These are phyloP conservation scores for Idris sp. DNA, from an alignment of 1,140 invertebrate genomes.

Conservation along the genomic window DNA sequence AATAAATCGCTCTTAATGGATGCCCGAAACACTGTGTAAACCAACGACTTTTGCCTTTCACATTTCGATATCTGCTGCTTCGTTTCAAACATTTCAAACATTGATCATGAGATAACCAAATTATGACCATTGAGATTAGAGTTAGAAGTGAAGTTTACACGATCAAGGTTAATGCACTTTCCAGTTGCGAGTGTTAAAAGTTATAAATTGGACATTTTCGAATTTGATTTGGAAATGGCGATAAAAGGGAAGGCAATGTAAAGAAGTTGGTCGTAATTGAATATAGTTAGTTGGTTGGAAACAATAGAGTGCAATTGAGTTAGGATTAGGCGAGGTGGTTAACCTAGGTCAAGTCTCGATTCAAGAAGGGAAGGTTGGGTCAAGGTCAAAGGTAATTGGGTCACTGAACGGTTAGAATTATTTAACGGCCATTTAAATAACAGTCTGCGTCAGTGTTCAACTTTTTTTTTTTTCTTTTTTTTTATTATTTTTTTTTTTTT, in stretches of 20 bases:
- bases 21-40: constrained; percentile 3
- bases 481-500: no score
- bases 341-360: constrained; percentile 24
- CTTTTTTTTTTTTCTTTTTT: no score
- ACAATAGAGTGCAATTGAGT: constrained; percentile 27
- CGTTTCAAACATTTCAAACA: no score
- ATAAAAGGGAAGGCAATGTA: not conserved
- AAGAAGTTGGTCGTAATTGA: constrained; percentile 5
- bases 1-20: constrained; percentile 5
- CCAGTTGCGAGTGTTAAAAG: no score
- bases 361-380: constrained; percentile 15
- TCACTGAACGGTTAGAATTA: constrained; percentile 20
- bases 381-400: constrained; percentile 39
- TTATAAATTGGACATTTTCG: no score
- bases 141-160: no score
- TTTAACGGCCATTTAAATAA: not conserved
- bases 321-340: constrained; percentile 26
- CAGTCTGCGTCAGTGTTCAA: no score
- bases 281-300: constrained; percentile 11
- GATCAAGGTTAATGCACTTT: no score
- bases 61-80: not conserved
- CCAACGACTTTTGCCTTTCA: not conserved
- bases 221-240: constrained; percentile 6
- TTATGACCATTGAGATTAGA: no score
- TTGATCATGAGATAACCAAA: no score